These are phyloP conservation scores for Paraescarpia echinospica DNA, from an alignment of 1,140 invertebrate genomes.

Conservation along the genomic window DNA sequence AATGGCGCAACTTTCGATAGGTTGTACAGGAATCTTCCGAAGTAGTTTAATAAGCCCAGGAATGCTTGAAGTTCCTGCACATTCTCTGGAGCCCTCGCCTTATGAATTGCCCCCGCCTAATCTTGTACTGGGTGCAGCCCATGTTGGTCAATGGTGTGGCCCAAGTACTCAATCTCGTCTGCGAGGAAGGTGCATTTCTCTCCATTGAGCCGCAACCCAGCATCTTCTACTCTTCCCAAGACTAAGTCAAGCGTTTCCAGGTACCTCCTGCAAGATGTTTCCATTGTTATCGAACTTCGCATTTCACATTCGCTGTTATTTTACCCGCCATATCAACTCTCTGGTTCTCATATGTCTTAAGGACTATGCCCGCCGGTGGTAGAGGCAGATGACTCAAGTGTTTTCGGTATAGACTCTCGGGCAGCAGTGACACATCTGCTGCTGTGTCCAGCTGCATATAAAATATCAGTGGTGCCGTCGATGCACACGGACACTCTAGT, in stretches of 20 bases:
- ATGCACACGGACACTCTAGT: not conserved
- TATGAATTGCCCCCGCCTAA: not conserved
- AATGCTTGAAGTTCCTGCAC: conserved; percentile 26
- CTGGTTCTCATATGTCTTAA: not conserved
- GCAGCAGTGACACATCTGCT: not conserved
- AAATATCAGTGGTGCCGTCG: not conserved
- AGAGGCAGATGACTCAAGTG: not conserved
- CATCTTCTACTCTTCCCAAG: conserved; percentile 35
- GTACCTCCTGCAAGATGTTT: too few species aligned
- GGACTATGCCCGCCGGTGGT: not conserved
- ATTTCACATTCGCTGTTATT: not conserved
- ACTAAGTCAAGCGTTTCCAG: too few species aligned
- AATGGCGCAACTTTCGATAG: conserved; percentile 27
- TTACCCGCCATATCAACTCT: not conserved
- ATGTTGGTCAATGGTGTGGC: conserved; percentile 24
- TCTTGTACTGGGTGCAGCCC: not conserved
- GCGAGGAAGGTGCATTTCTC: conserved; percentile 35
- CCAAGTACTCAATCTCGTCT: conserved; percentile 31
- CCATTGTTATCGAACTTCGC: too few species aligned
- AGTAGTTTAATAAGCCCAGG: conserved; percentile 31
- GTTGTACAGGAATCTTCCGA: conserved; percentile 25
- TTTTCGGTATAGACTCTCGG: not conserved
- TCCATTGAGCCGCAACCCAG: conserved; percentile 32
- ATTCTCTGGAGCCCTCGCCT: conserved; percentile 13
- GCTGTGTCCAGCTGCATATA: not conserved